phyloP scores from a whole-genome alignment of 1,140 invertebrate genomes.

The Panagrolaimus sp. region DNA sequence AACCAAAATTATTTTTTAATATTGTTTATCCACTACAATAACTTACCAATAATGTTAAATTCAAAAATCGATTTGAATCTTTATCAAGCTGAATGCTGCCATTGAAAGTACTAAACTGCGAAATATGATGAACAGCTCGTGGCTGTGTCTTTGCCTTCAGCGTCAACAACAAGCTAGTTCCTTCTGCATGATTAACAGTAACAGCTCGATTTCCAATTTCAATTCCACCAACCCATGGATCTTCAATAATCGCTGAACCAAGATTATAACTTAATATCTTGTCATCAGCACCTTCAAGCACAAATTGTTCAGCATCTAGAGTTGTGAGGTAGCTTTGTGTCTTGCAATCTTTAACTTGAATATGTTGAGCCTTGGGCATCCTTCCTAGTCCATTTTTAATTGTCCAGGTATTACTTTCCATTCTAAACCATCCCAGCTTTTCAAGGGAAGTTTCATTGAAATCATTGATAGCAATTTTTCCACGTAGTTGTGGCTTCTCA shows the following conservation, averaged over 20 bases:
- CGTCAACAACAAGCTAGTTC: constrained; percentile 31
- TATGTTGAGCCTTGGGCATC: constrained; percentile 40
- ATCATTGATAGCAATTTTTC: constrained; percentile 34
- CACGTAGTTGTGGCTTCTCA: constrained; percentile 19
- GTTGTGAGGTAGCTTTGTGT: constrained; percentile 44
- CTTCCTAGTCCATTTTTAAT: constrained; percentile 41
- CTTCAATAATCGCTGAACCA: constrained; percentile 35
- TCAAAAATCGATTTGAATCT: constrained; percentile 46
- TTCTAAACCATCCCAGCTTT: constrained; percentile 48
- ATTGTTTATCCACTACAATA: background rate
- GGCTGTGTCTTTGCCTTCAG: constrained; percentile 36
- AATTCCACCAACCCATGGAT: constrained; percentile 44
- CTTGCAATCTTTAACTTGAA: constrained; percentile 38
- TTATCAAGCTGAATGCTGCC: constrained; percentile 44
- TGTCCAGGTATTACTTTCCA: constrained; percentile 33
- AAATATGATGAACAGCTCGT: constrained; percentile 37
- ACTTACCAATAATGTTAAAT: constrained; percentile 44
- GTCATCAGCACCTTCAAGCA: constrained; percentile 29
- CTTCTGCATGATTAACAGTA: constrained; percentile 45
- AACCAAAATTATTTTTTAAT: no score
- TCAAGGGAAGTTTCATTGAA: constrained; percentile 38
- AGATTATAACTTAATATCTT: constrained; percentile 41
- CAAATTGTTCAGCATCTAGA: constrained; percentile 48
- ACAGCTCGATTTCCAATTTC: constrained; percentile 32
- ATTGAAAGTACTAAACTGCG: constrained; percentile 37